Base-by-base conservation (phyloP, 2,797 vertebrate species). In the Neopelma chrysocephalum region DNA sequence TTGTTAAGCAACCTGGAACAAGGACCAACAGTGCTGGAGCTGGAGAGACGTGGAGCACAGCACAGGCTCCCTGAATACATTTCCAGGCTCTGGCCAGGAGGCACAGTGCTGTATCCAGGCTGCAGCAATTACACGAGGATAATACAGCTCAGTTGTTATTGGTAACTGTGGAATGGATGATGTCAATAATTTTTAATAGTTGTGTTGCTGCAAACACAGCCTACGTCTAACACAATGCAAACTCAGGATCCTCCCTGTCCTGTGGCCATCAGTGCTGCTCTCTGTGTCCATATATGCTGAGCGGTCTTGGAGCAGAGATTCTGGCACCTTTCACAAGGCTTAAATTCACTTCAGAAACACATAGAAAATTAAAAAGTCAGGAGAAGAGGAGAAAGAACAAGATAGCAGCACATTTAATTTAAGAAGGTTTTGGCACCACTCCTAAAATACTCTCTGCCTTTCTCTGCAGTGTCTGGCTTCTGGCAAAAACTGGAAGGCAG, bases 371-470 rank as follows among this genome's bases (percentile, higher is more conserved):
- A 58, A 84, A 40, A 92, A 91, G 64, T 80, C 54, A 70, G 76
- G 57, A 68, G 43, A 83, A 77, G 62, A 84, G 53, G 36, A 53
- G n/a, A 92, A 81, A 86, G 68, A 94, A 87, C 25, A 72, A 76
- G 72, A 17, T 75, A 96, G 17, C 75, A 94, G 78, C 48, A 86
- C 57, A 90, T 77, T 93, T 82, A 65, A 96, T 89, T 97, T 93
- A 82, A 94, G 69, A 89, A 72, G 61, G 68, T 76, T 94, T 93
- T 92, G 86, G 93, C 75, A 91, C 38, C 29, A 25, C 61, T 93
- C 70, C 85, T 88, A 47, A 91, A 95, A 82, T 73, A 86, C 40
- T 93, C 56, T 61, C 73, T 80, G 87, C 56, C 60, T 89, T 94
- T 80, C 82, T 93, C 79, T 85, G 85, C 27, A 22, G 65, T 79